Evolutionary conservation across 2,113 vertebrate genomes (phyloP), one percentile per base, ranked within the genome.

Genomic region (Apteryx mantelli): DNA sequence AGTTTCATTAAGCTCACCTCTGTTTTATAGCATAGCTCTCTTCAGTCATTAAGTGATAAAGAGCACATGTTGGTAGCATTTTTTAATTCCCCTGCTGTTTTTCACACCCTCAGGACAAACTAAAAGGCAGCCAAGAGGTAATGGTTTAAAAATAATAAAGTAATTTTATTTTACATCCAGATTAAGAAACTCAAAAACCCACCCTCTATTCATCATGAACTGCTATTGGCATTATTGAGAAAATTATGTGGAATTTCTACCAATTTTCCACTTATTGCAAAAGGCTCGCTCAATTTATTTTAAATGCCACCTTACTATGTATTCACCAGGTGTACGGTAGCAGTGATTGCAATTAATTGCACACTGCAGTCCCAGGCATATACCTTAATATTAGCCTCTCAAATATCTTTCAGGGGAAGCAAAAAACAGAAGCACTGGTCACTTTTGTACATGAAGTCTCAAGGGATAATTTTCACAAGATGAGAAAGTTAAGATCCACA

Each of bases 271-370:
- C 91, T 95, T 93, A 53, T 11, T 91, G 91, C 12, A 96, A 94
- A 95, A 94, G 84, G 90, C 74, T 80, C 73, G 30, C 70, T 96
- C 96, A 46, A 97, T 98, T 97, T 97, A 79, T 97, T 97, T 91
- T 44, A 94, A 97, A 95, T 96, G 97, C 88, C 97, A 98, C 26
- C 91, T 96, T 68, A 13, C 94, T 75, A 44, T 55, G 94, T 82
- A 97, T 97, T 98, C 96, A 97, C 97, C 95, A 96, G 94, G 93
- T 96, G 78, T 53, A 91, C 19, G 3, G 82, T 87, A 63, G 96
- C 91, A 60, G 83, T 56, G 91, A 96, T 78, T 94, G 91, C 50
- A 97, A 97, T 95, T 90, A 88, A 94, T 94, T 93, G 69, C 93
- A 40, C 82, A 85, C 3, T 63, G 34, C 28, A 82, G 55, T 3